Percentiles rank a stretch among this genome's conserved stretches.
phyloP scores from a whole-genome alignment of 2,113 vertebrate species.

The Tympanuchus pallidicinctus region DNA sequence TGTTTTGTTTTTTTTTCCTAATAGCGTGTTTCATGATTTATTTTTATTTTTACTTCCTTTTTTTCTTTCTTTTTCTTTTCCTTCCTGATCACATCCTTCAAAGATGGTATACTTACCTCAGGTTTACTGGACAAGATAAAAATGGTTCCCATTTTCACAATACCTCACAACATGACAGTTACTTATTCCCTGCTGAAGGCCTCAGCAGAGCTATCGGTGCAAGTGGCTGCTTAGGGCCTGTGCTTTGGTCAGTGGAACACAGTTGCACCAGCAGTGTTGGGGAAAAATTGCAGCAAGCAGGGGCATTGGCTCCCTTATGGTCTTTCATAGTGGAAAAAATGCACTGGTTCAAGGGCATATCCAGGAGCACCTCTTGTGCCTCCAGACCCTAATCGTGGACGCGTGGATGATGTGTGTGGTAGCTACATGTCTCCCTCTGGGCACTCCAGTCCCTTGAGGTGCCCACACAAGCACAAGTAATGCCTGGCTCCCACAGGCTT shows the following conservation, averaged over 20 bases:
- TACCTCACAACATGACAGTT: conserved; percentile 87
- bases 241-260: background rate
- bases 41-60: conserved; percentile 44
- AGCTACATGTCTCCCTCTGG: background rate
- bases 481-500: background rate
- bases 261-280: background rate
- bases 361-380: background rate
- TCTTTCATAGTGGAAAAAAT: conserved; percentile 82
- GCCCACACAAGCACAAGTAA: background rate
- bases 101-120: conserved; percentile 94
- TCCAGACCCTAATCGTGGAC: background rate
- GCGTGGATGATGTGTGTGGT: background rate
- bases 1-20: conserved; percentile 70
- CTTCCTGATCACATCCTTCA: conserved; percentile 88
- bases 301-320: conserved; percentile 78
- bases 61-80: background rate
- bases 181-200: conserved; percentile 76
- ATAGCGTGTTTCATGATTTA: conserved; percentile 83
- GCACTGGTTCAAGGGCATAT: conserved; percentile 4
- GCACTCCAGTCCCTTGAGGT: background rate
- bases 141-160: conserved; percentile 83
- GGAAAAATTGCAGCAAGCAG: conserved; percentile 53
- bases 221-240: background rate
- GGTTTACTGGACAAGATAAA: conserved; percentile 92
- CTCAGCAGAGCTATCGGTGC: background rate